Conservation (phyloP, 2,113 vertebrate genomes). For the Solenodon paradoxus region DNA sequence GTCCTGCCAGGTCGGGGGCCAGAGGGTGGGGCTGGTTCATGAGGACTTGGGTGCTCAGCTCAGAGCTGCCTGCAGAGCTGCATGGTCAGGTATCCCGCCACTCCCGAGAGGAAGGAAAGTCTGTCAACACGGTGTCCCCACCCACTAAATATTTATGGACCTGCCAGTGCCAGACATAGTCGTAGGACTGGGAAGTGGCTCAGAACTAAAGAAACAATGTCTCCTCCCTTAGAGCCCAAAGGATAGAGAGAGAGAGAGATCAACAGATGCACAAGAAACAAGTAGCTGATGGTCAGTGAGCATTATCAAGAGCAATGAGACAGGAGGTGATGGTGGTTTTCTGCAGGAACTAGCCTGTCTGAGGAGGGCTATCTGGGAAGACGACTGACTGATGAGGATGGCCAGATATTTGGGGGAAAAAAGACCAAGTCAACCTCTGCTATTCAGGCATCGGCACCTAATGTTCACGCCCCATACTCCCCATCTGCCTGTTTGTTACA, state of each 20-base stretch:
- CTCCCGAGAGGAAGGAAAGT: neutral
- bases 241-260: neutral
- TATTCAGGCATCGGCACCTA: too few species aligned
- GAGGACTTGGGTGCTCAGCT: neutral
- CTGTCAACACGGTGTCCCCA: neutral
- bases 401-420: neutral
- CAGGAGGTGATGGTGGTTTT: neutral
- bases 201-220: neutral
- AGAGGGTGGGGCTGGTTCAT: neutral
- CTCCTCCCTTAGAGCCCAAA: neutral
- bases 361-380: neutral
- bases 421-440: neutral
- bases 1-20: neutral
- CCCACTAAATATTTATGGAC: neutral
- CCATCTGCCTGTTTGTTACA: neutral
- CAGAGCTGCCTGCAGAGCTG: neutral
- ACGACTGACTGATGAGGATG: neutral
- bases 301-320: neutral
- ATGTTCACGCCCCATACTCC: neutral
- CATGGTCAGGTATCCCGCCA: neutral
- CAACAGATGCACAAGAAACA: too few species aligned
- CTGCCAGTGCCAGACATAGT: neutral
- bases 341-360: rapidly evolving
- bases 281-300: neutral
- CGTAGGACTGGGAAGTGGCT: neutral